Percentiles rank a stretch among this genome's conserved stretches.
These are phyloP conservation scores for Drosophila meridiana DNA, from an alignment of 2,888 invertebrate species.

Conservation along the genomic window DNA sequence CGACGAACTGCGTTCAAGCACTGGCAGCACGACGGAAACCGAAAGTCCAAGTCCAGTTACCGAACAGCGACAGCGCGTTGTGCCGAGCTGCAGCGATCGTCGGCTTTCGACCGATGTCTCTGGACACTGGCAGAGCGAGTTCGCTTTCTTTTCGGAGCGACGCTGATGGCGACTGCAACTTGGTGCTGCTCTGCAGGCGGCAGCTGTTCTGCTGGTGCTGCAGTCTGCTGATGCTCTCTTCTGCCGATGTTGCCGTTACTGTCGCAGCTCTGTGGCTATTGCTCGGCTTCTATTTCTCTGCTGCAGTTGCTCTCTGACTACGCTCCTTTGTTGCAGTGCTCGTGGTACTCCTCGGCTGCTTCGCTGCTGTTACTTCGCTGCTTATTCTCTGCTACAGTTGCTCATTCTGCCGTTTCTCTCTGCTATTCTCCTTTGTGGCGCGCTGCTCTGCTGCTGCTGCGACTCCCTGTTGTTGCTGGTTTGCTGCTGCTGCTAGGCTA, in stretches of 20 bases:
- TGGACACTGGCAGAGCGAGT: conserved; percentile 54
- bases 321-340: neutral
- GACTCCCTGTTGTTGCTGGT: neutral
- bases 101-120: neutral
- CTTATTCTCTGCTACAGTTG: neutral
- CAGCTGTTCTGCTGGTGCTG: neutral
- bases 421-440: neutral
- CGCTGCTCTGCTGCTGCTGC: neutral
- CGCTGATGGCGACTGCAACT: neutral
- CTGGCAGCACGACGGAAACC: conserved; percentile 47
- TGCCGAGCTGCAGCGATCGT: conserved; percentile 10
- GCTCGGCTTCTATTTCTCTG: neutral
- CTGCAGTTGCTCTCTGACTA: neutral
- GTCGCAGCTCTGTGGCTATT: neutral
- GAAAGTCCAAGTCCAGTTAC: conserved; percentile 63
- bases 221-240: no score
- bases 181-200: neutral
- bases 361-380: neutral
- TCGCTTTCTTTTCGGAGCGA: conserved; percentile 72
- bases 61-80: neutral
- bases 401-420: neutral
- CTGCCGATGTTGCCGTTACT: neutral
- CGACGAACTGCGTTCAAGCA: conserved; percentile 63
- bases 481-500: neutral
- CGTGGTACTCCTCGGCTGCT: neutral